phyloP scores from a whole-genome alignment of 2,888 invertebrate species.

The Tridacna gigas region DNA sequence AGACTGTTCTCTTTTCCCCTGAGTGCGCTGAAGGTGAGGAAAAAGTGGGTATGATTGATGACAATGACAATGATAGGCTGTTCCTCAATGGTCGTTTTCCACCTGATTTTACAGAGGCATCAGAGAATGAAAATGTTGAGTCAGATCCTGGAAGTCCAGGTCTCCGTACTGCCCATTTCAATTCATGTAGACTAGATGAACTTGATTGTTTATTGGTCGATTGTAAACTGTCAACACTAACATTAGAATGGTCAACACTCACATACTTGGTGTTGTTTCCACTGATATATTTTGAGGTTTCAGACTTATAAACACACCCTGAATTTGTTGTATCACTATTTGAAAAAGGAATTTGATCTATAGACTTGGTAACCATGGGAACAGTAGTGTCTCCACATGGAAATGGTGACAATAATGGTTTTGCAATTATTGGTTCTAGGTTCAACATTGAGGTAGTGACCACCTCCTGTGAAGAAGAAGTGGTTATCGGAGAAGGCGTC shows the following conservation, averaged over 20 bases:
- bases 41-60: constrained; percentile 32
- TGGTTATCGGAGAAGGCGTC: constrained; percentile 41
- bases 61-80: constrained; percentile 55
- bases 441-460: constrained; percentile 11
- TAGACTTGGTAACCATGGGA: constrained; percentile 21
- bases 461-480: constrained; percentile 35
- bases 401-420: constrained; percentile 51
- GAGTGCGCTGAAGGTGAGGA: constrained; percentile 25
- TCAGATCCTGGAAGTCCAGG: not conserved
- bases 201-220: constrained; percentile 18
- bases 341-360: constrained; percentile 11
- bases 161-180: constrained; percentile 32
- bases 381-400: constrained; percentile 63
- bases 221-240: constrained; percentile 11
- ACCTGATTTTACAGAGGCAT: constrained; percentile 40
- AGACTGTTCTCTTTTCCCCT: constrained; percentile 36
- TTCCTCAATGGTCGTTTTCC: constrained; percentile 58
- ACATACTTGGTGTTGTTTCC: constrained; percentile 5
- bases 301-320: constrained; percentile 43
- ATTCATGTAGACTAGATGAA: constrained; percentile 49
- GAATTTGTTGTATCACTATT: constrained; percentile 34
- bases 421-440: constrained; percentile 10
- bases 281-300: constrained; percentile 9
- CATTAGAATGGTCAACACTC: not conserved
- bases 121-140: constrained; percentile 42